A percentile compares a stretch with the other conserved stretches of the same genome.
Conservation (phyloP, 2,113 vertebrate genomes). For the Pterocles burchelli region DNA sequence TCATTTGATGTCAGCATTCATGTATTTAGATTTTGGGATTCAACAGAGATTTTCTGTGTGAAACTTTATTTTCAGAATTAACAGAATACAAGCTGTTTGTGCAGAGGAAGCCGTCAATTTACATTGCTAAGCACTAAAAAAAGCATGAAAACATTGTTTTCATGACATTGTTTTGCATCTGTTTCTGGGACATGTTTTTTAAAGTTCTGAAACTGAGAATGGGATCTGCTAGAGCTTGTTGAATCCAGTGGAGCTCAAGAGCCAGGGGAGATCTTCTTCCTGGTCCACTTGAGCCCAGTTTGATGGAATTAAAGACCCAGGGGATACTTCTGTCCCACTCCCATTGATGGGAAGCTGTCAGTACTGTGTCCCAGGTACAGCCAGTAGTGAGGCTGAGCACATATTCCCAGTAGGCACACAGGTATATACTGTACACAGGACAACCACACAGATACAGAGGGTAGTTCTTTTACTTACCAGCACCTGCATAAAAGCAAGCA, state of each 20-base stretch:
- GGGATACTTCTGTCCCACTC: neutral
- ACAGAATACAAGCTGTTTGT: neutral
- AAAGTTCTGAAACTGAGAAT: neutral
- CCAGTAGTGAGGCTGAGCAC: neutral
- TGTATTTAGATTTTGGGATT: neutral
- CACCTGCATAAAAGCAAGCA: neutral
- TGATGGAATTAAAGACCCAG: neutral
- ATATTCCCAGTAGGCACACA: fast-evolving
- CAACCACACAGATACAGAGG: neutral
- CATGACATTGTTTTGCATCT: neutral
- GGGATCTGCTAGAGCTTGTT: neutral
- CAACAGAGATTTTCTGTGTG: neutral
- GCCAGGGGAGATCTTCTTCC: neutral
- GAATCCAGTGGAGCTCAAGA: neutral
- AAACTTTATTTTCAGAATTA: neutral
- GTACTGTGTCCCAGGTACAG: neutral
- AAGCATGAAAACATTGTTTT: neutral
- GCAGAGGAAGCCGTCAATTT: neutral
- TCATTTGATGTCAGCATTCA: fast-evolving
- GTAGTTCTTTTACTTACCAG: neutral
- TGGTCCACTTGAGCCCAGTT: neutral
- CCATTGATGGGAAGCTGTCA: neutral
- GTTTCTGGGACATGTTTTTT: neutral
- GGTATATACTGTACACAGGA: neutral
- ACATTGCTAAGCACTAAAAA: neutral